phyloP scores from a whole-genome alignment of 2,797 vertebrate species.

The Esox lucius region DNA sequence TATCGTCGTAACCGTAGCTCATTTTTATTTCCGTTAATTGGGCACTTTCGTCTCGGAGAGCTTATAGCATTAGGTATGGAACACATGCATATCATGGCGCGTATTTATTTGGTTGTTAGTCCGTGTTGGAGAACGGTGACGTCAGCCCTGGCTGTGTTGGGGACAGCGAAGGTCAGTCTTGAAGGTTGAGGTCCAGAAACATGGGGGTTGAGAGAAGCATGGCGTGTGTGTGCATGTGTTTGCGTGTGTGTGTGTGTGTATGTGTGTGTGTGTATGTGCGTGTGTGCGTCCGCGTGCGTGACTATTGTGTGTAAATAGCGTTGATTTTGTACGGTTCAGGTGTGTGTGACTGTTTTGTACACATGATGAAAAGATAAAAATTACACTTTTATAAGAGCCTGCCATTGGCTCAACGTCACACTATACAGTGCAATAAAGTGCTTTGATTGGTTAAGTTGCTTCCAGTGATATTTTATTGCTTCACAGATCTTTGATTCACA shows the following conservation, averaged over 20 bases:
- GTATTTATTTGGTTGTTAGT: slow-evolving; percentile 6
- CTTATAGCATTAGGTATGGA: neutral
- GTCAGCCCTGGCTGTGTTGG: slow-evolving; percentile 50
- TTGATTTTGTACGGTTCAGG: slow-evolving; percentile 84
- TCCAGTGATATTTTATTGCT: neutral
- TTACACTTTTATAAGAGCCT: slow-evolving; percentile 84
- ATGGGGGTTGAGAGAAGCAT: slow-evolving; percentile 37
- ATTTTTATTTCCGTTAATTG: slow-evolving; percentile 12
- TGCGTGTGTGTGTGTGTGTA: slow-evolving; percentile 48
- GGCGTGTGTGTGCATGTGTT: slow-evolving; percentile 26
- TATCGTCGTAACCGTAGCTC: neutral
- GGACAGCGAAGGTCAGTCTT: slow-evolving; percentile 17
- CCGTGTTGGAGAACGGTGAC: neutral
- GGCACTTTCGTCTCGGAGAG: neutral
- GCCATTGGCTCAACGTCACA: slow-evolving; percentile 77
- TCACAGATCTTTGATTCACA: too few relatives aligned
- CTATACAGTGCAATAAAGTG: slow-evolving; percentile 84
- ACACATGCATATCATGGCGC: slow-evolving; percentile 43
- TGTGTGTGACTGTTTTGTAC: slow-evolving; percentile 85
- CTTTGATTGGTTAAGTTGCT: slow-evolving; percentile 66
- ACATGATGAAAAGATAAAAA: slow-evolving; percentile 82
- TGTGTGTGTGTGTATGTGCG: slow-evolving; percentile 34
- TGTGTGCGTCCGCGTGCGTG: slow-evolving; percentile 61
- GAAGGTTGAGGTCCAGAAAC: slow-evolving; percentile 12
- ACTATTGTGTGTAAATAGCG: slow-evolving; percentile 77